These are phyloP conservation scores for Sceloporus undulatus DNA, from an alignment of 2,113 vertebrate genomes.

Conservation along the genomic window DNA sequence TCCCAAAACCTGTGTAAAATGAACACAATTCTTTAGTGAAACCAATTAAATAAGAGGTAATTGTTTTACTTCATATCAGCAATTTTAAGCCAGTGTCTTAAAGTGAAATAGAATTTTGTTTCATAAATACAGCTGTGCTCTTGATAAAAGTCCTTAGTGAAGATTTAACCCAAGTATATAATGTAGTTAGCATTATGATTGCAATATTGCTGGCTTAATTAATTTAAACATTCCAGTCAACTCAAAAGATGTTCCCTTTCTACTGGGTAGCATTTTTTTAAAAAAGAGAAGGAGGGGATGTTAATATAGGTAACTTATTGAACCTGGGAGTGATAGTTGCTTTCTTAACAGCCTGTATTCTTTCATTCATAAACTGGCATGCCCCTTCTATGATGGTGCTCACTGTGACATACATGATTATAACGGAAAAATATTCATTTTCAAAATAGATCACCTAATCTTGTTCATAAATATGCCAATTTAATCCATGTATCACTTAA, in stretches of 20 bases:
- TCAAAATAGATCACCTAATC: not conserved
- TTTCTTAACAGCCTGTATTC: not conserved
- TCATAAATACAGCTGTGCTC: slow-evolving; percentile 41
- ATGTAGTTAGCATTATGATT: not conserved
- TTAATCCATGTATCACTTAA: not conserved
- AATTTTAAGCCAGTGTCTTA: slow-evolving; percentile 59
- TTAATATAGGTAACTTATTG: not conserved
- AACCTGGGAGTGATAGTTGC: not conserved
- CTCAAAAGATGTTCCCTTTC: not conserved
- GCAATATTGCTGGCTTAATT: not conserved
- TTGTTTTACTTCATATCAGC: slow-evolving; percentile 60
- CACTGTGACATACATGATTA: not conserved
- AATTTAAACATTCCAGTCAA: not conserved
- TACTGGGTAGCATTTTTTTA: not conserved
- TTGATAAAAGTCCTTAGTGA: slow-evolving; percentile 34
- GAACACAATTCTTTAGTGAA: slow-evolving; percentile 57
- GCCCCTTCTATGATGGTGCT: not conserved
- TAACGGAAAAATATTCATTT: not conserved
- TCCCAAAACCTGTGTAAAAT: slow-evolving; percentile 22
- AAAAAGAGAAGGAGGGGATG: not conserved
- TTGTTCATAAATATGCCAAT: not conserved
- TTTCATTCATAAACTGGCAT: no score
- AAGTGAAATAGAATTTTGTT: slow-evolving; percentile 43
- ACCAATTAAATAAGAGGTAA: slow-evolving; percentile 58
- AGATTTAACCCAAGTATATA: slow-evolving; percentile 5